Evolutionary conservation across 1,140 invertebrate species (phyloP).

Genomic region (Drosophila parabipectinata): DNA sequence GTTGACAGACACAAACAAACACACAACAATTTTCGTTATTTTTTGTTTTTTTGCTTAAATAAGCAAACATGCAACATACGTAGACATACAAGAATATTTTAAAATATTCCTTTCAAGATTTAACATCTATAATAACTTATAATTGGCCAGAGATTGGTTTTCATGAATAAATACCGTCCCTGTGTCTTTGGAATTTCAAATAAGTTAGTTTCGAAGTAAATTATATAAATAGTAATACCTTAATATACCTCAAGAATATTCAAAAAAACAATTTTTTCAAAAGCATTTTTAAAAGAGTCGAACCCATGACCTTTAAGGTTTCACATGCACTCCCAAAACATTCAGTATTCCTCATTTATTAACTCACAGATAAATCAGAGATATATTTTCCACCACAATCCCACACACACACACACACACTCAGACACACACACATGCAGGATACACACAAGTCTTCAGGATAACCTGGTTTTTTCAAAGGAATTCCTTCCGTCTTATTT

Average conservation of each 20-base stretch:
- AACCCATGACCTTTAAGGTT: no score
- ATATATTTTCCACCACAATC: conserved; percentile 13
- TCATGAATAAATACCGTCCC: background rate
- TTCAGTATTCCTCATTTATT: background rate
- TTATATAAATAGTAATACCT: no score
- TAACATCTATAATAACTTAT: conserved; percentile 19
- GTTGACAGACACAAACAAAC: conserved; percentile 33
- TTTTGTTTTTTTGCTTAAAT: conserved; percentile 13
- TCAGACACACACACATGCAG: background rate
- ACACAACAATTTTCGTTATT: no score
- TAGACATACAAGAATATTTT: conserved; percentile 12
- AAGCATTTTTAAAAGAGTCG: no score
- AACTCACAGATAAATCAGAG: background rate
- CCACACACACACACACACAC: background rate
- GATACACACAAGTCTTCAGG: background rate
- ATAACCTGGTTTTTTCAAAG: conserved; percentile 4
- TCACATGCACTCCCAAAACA: background rate
- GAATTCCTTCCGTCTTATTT: conserved; percentile 28
- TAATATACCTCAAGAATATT: background rate
- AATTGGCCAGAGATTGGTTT: conserved; percentile 13
- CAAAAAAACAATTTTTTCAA: background rate
- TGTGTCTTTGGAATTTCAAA: conserved; percentile 3
- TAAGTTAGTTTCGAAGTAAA: background rate
- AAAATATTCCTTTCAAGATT: conserved; percentile 33
- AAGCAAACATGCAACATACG: conserved; percentile 26